Percentiles rank a stretch among this genome's conserved stretches.
Evolutionary conservation across 2,113 vertebrate species (phyloP).

Genomic region (Formicarius rufipectus): DNA sequence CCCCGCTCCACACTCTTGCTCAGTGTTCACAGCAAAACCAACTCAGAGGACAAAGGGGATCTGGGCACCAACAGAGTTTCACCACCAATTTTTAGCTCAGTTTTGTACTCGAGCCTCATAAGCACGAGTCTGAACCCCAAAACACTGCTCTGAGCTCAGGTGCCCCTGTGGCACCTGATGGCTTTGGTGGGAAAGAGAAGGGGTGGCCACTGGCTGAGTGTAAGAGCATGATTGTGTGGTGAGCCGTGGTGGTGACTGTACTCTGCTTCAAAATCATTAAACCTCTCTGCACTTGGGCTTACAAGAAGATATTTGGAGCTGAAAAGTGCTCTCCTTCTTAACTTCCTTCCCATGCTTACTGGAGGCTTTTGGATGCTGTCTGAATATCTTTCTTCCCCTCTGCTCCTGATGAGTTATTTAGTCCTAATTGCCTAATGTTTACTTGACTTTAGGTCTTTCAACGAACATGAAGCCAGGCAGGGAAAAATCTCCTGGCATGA

Average conservation of each 20-base stretch:
- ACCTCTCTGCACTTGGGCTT: neutral
- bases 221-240: fast-evolving
- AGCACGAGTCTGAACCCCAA: neutral
- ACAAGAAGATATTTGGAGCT: neutral
- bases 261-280: neutral
- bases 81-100: neutral
- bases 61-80: fast-evolving
- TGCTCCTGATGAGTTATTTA: neutral
- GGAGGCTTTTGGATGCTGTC: neutral
- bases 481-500: neutral
- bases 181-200: neutral
- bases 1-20: too few relatives aligned
- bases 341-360: neutral
- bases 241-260: neutral
- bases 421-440: neutral
- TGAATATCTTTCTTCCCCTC: neutral
- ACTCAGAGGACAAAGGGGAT: neutral
- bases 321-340: neutral
- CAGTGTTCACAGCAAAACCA: fast-evolving
- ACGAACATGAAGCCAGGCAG: neutral
- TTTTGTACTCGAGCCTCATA: neutral
- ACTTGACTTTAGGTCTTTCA: neutral
- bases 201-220: fast-evolving
- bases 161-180: neutral
- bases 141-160: fast-evolving